phyloP scores from a whole-genome alignment of 2,888 invertebrate species.

The Caenorhabditis uteleia region DNA sequence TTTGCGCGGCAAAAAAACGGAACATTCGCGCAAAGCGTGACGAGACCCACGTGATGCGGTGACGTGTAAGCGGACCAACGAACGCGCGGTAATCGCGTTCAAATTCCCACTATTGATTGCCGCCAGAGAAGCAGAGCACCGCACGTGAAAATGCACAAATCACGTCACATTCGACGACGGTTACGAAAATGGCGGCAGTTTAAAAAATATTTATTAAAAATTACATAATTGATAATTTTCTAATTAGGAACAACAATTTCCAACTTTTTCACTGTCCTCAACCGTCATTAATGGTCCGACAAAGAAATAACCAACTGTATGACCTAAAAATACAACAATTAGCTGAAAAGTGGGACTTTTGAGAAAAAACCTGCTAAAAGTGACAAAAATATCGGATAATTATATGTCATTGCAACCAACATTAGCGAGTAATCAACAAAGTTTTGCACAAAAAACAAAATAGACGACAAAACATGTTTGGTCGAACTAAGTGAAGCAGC shows the following conservation, averaged over 20 bases:
- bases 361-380: constrained; percentile 9
- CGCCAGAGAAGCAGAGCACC: too few species aligned
- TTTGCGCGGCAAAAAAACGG: too few species aligned
- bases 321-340: constrained; percentile 40
- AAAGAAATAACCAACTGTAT: constrained; percentile 56
- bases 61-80: too few species aligned
- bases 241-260: constrained; percentile 45
- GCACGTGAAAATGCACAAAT: too few species aligned
- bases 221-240: too few species aligned
- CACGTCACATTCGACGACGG: too few species aligned
- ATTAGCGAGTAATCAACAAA: constrained; percentile 57
- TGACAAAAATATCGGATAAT: constrained; percentile 46
- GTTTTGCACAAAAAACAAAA: constrained; percentile 52
- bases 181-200: too few species aligned
- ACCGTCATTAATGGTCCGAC: constrained; percentile 55
- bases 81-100: too few species aligned
- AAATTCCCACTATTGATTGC: too few species aligned
- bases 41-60: too few species aligned
- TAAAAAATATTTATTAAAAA: neutral
- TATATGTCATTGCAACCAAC: constrained; percentile 65
- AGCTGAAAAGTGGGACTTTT: too few species aligned
- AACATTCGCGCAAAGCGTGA: too few species aligned
- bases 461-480: constrained; percentile 21
- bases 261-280: constrained; percentile 33
- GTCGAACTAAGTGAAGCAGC: neutral